phyloP scores from a whole-genome alignment of 2,113 vertebrate species.

The Entosphenus tridentatus region DNA sequence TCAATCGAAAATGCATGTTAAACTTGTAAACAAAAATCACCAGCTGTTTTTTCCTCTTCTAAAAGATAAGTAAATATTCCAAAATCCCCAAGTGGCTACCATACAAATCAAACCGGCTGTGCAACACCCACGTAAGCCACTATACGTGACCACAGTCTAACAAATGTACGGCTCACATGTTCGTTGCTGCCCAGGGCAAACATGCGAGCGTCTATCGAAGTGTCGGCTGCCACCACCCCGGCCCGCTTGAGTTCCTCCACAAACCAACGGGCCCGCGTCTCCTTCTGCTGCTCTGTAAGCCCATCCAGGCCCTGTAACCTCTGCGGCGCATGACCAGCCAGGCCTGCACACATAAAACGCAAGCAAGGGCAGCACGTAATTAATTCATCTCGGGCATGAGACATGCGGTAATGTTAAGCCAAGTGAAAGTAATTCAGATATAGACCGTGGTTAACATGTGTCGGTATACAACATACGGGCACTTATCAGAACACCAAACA shows the following conservation, averaged over 20 bases:
- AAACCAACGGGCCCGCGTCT: slow-evolving; percentile 11
- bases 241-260: slow-evolving; percentile 12
- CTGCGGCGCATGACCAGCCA: slow-evolving; percentile 12
- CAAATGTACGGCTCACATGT: slow-evolving; percentile 8
- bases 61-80: not conserved
- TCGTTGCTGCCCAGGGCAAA: slow-evolving; percentile 10
- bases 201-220: slow-evolving; percentile 8
- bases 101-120: not conserved
- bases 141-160: not conserved
- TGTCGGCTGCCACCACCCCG: slow-evolving; percentile 10
- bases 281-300: slow-evolving; percentile 11
- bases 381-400: slow-evolving; percentile 17
- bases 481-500: not conserved
- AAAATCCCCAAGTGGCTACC: not conserved
- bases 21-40: too few relatives aligned
- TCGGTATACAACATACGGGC: not conserved
- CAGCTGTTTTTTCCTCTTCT: not conserved
- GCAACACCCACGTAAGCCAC: not conserved
- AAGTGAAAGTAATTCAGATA: slow-evolving; percentile 15
- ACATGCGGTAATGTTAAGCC: slow-evolving; percentile 17
- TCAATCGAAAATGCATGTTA: not conserved
- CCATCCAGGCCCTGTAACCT: slow-evolving; percentile 13
- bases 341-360: slow-evolving; percentile 11
- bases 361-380: slow-evolving; percentile 11
- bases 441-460: not conserved